Evolutionary conservation across 2,888 invertebrate species (phyloP).

Genomic region (Parascotia fuliginaria): DNA sequence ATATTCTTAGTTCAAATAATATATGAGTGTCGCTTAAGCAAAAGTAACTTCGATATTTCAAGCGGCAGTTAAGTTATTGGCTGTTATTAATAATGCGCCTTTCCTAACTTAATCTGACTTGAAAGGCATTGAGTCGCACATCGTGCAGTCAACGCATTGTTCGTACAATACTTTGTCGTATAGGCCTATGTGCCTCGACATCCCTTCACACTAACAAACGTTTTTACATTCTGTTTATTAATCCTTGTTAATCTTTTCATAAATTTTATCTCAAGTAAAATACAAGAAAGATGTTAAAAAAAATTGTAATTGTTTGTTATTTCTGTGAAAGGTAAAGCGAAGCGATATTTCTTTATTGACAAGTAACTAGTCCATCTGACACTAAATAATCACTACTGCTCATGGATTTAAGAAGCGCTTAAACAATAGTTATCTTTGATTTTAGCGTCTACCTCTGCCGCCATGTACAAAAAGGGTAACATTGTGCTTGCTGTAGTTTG

Average conservation of each 20-base stretch:
- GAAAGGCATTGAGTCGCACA: constrained; percentile 78
- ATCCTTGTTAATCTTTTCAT: constrained; percentile 34
- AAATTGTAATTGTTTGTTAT: constrained; percentile 11
- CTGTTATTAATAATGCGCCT: constrained; percentile 82
- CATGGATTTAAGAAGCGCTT: no score
- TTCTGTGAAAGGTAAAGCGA: no score
- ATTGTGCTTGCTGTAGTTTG: no score
- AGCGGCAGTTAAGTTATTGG: constrained; percentile 80
- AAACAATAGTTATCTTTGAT: no score
- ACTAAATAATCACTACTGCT: no score
- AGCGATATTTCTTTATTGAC: no score
- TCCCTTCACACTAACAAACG: constrained; percentile 21
- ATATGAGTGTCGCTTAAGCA: constrained; percentile 81
- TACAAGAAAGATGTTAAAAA: constrained; percentile 6
- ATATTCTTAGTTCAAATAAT: constrained; percentile 78
- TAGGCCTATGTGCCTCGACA: constrained; percentile 29
- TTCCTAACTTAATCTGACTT: constrained; percentile 84
- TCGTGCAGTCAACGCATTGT: constrained; percentile 77
- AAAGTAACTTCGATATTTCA: constrained; percentile 84
- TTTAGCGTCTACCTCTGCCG: no score
- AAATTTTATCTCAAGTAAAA: constrained; percentile 25
- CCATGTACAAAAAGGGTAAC: no score
- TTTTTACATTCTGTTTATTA: constrained; percentile 41
- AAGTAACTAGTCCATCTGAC: no score
- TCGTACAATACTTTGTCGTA: constrained; percentile 64